A percentile compares a stretch with the other conserved stretches of the same genome.
Evolutionary conservation across 2,797 vertebrate species (phyloP).

Genomic region (Carapus acus): DNA sequence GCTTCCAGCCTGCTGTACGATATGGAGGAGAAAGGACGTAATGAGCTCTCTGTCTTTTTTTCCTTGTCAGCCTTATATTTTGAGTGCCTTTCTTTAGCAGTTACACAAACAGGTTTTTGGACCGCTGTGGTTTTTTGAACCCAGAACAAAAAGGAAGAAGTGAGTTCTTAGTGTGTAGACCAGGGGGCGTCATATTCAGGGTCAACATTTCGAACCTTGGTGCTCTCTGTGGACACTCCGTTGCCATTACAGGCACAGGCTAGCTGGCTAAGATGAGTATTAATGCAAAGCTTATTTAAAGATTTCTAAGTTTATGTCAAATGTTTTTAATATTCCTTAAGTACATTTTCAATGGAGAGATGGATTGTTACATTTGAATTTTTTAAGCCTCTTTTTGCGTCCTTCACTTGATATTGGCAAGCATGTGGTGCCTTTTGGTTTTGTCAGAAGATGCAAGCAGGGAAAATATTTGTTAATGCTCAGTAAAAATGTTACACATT

Average conservation of each 20-base stretch:
- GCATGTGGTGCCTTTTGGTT: conserved; percentile 52
- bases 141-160: conserved; percentile 12
- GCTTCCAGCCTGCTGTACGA: conserved; percentile 26
- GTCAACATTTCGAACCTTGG: conserved; percentile 29
- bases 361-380: conserved; percentile 47
- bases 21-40: conserved; percentile 26
- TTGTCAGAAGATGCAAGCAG: conserved; percentile 57
- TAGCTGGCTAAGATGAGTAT: conserved; percentile 40
- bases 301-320: conserved; percentile 57
- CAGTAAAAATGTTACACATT: conserved; percentile 41
- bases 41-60: conserved; percentile 39
- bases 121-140: not conserved
- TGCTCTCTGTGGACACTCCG: conserved; percentile 22
- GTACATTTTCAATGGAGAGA: conserved; percentile 48
- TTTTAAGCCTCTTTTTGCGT: conserved; percentile 46
- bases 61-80: conserved; percentile 43
- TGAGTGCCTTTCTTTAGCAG: conserved; percentile 26
- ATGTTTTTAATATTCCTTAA: conserved; percentile 61
- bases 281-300: conserved; percentile 64
- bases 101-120: conserved; percentile 9
- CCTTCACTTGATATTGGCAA: conserved; percentile 17
- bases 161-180: conserved; percentile 15
- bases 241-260: conserved; percentile 38
- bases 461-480: conserved; percentile 27
- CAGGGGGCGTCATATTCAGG: conserved; percentile 32